Conservation (phyloP, 2,888 invertebrate genomes). For the Spilosoma lubricipeda region DNA sequence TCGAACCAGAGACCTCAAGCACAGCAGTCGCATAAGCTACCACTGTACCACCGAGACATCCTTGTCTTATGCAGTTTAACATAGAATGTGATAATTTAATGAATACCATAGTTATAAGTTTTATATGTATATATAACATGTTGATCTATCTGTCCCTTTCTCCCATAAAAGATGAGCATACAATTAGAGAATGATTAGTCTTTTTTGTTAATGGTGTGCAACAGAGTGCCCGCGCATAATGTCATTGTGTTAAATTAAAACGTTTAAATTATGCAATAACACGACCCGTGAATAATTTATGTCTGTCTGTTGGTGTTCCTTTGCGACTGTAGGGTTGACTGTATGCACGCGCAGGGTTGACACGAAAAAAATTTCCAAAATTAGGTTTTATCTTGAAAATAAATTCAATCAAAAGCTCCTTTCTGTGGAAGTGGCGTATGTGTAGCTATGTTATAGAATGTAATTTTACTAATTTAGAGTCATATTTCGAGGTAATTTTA, state of each 20-base stretch:
- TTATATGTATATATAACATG: too few relatives aligned
- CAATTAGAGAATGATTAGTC: conserved; percentile 19
- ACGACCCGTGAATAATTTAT: conserved; percentile 59
- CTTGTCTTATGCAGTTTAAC: too few relatives aligned
- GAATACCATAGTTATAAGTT: background rate
- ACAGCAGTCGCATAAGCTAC: too few relatives aligned
- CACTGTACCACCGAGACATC: too few relatives aligned
- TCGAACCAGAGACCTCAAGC: too few relatives aligned
- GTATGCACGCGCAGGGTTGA: conserved; percentile 12
- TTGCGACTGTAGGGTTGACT: conserved; percentile 16
- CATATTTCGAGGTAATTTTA: too few relatives aligned
- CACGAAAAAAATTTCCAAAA: background rate
- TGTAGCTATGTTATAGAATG: too few relatives aligned
- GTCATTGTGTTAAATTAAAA: conserved; percentile 54
- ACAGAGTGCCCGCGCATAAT: conserved; percentile 47
- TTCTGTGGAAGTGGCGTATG: too few relatives aligned
- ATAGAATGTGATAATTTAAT: background rate
- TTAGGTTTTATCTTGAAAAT: too few relatives aligned
- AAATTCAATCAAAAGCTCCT: too few relatives aligned
- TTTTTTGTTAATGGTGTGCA: conserved; percentile 29
- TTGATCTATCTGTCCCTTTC: background rate
- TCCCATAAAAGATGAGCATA: conserved; percentile 13
- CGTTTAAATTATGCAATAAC: conserved; percentile 59
- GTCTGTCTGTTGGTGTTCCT: conserved; percentile 50
- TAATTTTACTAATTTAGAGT: too few relatives aligned